Evolutionary conservation across 1,140 invertebrate species (phyloP).

Genomic region (Coenobita brevimanus): DNA sequence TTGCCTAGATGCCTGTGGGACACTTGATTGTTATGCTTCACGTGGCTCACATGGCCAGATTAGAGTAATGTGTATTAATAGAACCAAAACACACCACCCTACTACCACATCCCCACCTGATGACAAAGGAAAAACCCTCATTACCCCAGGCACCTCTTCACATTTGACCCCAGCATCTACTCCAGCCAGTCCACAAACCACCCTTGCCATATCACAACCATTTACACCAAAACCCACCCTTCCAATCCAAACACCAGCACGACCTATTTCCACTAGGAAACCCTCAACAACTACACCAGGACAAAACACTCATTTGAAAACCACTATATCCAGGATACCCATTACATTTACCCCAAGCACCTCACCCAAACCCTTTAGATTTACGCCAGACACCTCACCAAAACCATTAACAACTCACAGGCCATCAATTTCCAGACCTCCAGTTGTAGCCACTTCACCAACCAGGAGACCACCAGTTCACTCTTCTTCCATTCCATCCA

Average conservation of each 20-base stretch:
- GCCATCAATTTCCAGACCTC: background rate
- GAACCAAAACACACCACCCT: conserved; percentile 29
- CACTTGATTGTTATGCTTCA: conserved; percentile 52
- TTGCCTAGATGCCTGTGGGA: conserved; percentile 69
- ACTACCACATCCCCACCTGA: conserved; percentile 56
- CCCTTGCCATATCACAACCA: too few relatives aligned
- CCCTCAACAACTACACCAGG: conserved; percentile 22
- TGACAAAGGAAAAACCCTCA: conserved; percentile 38
- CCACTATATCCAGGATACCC: background rate
- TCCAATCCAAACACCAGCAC: background rate
- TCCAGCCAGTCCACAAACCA: too few relatives aligned
- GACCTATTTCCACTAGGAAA: background rate
- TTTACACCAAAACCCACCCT: background rate
- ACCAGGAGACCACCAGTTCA: too few relatives aligned
- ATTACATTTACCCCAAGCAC: background rate
- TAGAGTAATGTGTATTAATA: conserved; percentile 50
- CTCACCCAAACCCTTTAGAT: background rate
- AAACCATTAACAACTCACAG: background rate
- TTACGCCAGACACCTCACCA: background rate
- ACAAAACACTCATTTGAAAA: background rate
- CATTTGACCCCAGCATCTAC: too few relatives aligned
- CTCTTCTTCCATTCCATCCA: background rate
- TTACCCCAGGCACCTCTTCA: too few relatives aligned
- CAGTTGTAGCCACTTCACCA: background rate
- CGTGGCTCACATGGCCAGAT: conserved; percentile 29